Conservation (phyloP, 2,113 vertebrate species). For the Urocitellus parryii region DNA sequence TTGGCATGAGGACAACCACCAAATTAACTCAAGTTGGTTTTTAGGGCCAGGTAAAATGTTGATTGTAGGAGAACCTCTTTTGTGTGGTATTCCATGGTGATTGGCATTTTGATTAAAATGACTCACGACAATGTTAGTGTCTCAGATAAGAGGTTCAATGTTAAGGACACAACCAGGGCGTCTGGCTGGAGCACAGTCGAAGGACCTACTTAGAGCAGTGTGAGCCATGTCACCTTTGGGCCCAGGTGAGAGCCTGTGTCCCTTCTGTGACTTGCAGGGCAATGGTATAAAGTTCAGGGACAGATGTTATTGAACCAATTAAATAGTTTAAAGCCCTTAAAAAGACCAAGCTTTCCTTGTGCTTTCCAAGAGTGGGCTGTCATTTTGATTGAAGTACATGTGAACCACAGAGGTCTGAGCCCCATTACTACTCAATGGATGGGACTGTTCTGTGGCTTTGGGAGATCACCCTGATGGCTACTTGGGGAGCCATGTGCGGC, state of each 20-base stretch:
- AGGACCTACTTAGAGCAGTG: background rate
- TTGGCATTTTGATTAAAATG: background rate
- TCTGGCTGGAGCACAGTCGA: background rate
- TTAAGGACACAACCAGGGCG: background rate
- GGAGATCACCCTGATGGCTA: background rate
- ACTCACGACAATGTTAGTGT: background rate
- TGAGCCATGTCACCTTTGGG: background rate
- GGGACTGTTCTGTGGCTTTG: background rate
- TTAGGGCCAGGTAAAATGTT: conserved; percentile 23
- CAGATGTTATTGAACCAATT: conserved; percentile 62
- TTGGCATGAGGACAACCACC: background rate
- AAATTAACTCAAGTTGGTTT: conserved; percentile 32
- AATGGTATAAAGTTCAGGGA: background rate
- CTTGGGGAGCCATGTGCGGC: conserved; percentile 17
- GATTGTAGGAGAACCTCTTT: background rate
- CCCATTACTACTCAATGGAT: background rate
- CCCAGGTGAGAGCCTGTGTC: background rate
- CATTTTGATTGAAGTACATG: conserved; percentile 65
- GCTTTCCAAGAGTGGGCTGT: conserved; percentile 25
- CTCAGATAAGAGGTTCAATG: background rate
- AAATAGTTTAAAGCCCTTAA: conserved; percentile 20
- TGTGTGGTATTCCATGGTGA: background rate
- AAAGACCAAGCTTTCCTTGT: conserved; percentile 54
- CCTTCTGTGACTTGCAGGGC: background rate
- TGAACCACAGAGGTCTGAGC: conserved; percentile 43